Percentiles rank a stretch among this genome's conserved stretches.
Evolutionary conservation across 2,888 invertebrate species (phyloP).

Genomic region (Epiblema foenella): DNA sequence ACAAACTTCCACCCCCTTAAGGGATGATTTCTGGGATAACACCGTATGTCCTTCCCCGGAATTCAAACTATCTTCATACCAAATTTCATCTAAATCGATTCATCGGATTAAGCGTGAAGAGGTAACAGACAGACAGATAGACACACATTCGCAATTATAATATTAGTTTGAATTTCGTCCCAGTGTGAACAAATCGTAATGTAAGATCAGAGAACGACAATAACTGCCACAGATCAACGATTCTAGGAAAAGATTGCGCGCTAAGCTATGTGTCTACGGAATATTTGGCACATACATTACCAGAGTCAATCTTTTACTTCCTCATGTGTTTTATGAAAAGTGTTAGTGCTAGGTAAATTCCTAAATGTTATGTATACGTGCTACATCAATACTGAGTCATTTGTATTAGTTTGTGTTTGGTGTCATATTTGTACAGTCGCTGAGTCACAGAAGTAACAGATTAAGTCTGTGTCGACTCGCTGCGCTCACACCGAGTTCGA

Average conservation of each 20-base stretch:
- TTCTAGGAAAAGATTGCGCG: slow-evolving; percentile 46
- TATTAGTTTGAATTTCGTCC: no score
- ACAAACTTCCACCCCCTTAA: no score
- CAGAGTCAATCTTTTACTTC: slow-evolving; percentile 55
- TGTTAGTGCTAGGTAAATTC: slow-evolving; percentile 19
- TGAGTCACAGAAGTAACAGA: slow-evolving; percentile 45
- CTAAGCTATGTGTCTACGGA: slow-evolving; percentile 70
- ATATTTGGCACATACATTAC: slow-evolving; percentile 78
- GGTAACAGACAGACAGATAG: no score
- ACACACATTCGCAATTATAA: no score
- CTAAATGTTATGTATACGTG: slow-evolving; percentile 22
- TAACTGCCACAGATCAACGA: slow-evolving; percentile 16
- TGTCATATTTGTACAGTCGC: slow-evolving; percentile 37
- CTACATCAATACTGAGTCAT: slow-evolving; percentile 50
- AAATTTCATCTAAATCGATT: no score
- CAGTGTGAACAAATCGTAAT: background rate
- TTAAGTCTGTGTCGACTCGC: slow-evolving; percentile 41
- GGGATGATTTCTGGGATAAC: no score
- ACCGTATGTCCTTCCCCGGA: no score
- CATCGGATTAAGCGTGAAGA: no score
- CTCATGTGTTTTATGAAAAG: slow-evolving; percentile 30
- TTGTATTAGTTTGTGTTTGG: slow-evolving; percentile 31
- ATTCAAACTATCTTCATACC: no score
- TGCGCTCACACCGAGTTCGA: slow-evolving; percentile 42
- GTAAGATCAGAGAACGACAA: background rate